phyloP scores from a whole-genome alignment of 1,140 invertebrate genomes.

The Sarcophaga bullata region DNA sequence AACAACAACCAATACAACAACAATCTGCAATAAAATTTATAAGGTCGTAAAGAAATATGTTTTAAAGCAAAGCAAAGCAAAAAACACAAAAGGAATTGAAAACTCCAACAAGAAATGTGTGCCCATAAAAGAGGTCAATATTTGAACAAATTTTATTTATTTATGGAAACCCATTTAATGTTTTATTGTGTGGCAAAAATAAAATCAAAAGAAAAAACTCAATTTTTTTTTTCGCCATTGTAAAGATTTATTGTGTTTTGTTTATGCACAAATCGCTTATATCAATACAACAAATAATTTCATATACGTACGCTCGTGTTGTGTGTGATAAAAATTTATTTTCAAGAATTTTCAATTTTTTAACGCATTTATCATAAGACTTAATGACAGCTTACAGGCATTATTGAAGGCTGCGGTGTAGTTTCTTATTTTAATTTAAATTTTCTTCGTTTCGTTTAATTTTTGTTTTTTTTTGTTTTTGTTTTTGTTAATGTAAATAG shows the following conservation, averaged over 20 bases:
- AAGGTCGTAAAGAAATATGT: constrained; percentile 29
- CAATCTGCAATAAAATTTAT: background rate
- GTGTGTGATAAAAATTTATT: no score
- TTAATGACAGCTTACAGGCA: no score
- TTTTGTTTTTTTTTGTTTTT: constrained; percentile 1
- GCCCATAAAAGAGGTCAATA: constrained; percentile 8
- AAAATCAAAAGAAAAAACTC: background rate
- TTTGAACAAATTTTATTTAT: background rate
- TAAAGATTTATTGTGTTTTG: no score
- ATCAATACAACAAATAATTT: no score
- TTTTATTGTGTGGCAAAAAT: constrained; percentile 6
- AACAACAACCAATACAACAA: no score
- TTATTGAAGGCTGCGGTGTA: no score
- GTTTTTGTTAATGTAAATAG: background rate
- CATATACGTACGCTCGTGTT: no score
- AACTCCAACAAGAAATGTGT: background rate
- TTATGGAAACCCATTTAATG: background rate
- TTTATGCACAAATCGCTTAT: no score
- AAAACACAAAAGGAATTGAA: background rate
- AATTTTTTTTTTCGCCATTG: background rate
- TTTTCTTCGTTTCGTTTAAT: no score
- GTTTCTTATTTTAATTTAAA: no score
- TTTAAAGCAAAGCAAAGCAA: background rate
- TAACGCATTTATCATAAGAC: no score
- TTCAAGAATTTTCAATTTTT: no score